These are phyloP conservation scores for Anticlea derivata DNA, from an alignment of 2,888 invertebrate species.

Conservation along the genomic window DNA sequence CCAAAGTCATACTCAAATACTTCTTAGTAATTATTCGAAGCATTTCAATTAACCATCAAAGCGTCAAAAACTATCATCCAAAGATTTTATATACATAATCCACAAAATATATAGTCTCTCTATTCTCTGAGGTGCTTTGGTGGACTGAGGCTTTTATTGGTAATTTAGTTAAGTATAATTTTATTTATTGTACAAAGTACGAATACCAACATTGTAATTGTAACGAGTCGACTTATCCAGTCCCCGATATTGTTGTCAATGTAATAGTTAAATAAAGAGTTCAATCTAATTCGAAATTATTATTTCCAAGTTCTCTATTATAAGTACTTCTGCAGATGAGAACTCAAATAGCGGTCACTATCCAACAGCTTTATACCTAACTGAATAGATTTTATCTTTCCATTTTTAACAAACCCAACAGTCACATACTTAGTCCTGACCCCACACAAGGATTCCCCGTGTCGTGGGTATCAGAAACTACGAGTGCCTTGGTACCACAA, in stretches of 20 bases:
- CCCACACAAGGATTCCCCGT: too few species aligned
- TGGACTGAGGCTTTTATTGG: neutral
- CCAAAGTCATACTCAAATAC: slow-evolving; percentile 51
- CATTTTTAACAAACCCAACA: too few species aligned
- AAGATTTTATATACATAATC: too few species aligned
- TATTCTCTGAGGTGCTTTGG: neutral
- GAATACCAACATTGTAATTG: slow-evolving; percentile 32
- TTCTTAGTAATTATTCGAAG: slow-evolving; percentile 40
- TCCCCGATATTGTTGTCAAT: slow-evolving; percentile 37
- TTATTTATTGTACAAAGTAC: slow-evolving; percentile 78
- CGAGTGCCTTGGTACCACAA: too few species aligned
- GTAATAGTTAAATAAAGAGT: slow-evolving; percentile 49
- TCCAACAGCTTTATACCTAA: too few species aligned
- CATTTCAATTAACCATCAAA: slow-evolving; percentile 36
- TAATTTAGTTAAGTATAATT: slow-evolving; percentile 38
- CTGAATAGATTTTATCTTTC: too few species aligned
- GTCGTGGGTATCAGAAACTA: too few species aligned
- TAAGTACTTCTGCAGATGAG: too few species aligned
- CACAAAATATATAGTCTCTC: neutral
- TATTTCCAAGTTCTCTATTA: neutral
- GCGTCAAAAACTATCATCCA: neutral
- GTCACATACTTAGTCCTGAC: too few species aligned
- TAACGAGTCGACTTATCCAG: slow-evolving; percentile 29
- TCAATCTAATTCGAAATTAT: slow-evolving; percentile 15
- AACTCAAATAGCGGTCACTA: too few species aligned